Base-by-base conservation (phyloP, 2,797 vertebrate genomes). In the Alfaro cultratus region DNA sequence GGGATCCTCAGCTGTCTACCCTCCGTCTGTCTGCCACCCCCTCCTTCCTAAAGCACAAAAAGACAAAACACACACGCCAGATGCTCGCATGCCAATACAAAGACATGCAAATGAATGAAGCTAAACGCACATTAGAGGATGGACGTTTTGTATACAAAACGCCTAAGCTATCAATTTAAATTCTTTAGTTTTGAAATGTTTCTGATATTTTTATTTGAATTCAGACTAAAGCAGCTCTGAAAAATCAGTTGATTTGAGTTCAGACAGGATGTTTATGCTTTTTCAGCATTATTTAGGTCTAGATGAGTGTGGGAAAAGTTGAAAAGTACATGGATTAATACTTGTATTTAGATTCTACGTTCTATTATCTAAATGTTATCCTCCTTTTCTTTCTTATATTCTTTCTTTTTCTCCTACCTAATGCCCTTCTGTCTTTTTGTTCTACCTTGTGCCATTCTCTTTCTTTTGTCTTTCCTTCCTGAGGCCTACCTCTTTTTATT, bases 61-160 rank as follows among this genome's bases (percentile, higher is more conserved):
- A 92, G 86, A 94, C 90, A 92, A 92, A 89, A 75, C 85, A 34
- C 89, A 88, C 87, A 83, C 82, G 86, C 80, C 94, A 95, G 89
- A 94, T 94, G 91, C 89, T 88, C 23, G 64, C 90, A 91, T 90
- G 55, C 89, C 84, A 18, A 90, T 80, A 93, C 88, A 93, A 90
- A 91, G 84, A 76, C 81, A 89, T 93, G 89, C 89, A 83, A 85
- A 90, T 88, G 86, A 89, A 89, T 76, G 11, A n/a, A 78, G 18
- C 41, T 77, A 75, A 47, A 75, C 70, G 75, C 8, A 9, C 12
- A 5, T 82, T 89, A 51, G 43, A 74, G 29, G 29, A 87, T 64
- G 80, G 39, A 80, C 12, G 34, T 31, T 36, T 83, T 76, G 34
- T 73, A 78, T 80, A n/a, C 13, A 62, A 73, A 78, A 70, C 16